Evolutionary conservation across 2,797 vertebrate genomes (phyloP).

Genomic region (Coluber constrictor): DNA sequence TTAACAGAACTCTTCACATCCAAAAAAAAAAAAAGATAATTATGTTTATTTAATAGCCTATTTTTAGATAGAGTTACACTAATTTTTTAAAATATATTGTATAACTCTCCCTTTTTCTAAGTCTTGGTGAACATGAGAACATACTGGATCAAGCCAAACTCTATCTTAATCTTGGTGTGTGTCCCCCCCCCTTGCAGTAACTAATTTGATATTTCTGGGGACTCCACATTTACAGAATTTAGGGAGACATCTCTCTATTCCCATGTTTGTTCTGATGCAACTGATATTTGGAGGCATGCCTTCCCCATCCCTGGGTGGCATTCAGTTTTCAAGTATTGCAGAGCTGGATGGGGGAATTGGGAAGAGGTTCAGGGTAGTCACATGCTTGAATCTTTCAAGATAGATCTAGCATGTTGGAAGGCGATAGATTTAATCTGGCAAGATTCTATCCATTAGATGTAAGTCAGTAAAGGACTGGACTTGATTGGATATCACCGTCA

Average conservation of each 20-base stretch:
- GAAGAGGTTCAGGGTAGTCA: not conserved
- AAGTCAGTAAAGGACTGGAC: not conserved
- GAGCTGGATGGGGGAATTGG: not conserved
- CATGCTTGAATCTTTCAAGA: not conserved
- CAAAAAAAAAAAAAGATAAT: not conserved
- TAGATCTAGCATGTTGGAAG: not conserved
- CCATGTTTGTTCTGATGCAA: not conserved
- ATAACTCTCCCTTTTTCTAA: not conserved
- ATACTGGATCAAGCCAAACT: not conserved
- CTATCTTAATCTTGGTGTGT: not conserved
- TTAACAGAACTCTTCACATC: not conserved
- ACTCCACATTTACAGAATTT: not conserved
- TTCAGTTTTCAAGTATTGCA: not conserved
- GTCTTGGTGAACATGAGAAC: not conserved
- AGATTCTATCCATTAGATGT: not conserved
- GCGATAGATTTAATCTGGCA: not conserved
- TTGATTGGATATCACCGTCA: not conserved
- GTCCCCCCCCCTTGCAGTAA: not conserved
- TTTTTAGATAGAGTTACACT: not conserved
- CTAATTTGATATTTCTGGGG: not conserved
- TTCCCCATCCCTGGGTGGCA: not conserved
- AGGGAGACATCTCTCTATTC: not conserved
- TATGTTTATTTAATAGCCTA: not conserved
- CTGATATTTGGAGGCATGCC: not conserved
- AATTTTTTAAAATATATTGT: not conserved